A percentile compares a stretch with the other conserved stretches of the same genome.
These are phyloP conservation scores for Pseudomyrmex dendroicus DNA, from an alignment of 1,140 invertebrate genomes.

Conservation along the genomic window DNA sequence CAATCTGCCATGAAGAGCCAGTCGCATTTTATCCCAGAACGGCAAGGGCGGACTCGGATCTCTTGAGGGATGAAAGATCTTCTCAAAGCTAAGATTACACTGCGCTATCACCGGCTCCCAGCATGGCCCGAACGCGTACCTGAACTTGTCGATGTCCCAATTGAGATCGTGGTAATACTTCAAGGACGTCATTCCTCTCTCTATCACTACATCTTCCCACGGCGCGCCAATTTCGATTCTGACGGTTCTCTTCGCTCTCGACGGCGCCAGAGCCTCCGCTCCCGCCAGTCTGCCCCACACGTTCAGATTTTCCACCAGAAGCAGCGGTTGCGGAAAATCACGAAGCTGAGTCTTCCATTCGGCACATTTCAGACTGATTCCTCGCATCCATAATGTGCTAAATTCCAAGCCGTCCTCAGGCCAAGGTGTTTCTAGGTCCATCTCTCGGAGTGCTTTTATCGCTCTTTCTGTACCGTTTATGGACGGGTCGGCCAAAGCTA, in stretches of 20 bases:
- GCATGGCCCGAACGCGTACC: slow-evolving; percentile 98
- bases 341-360: slow-evolving; percentile 95
- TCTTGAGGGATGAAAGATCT: slow-evolving; percentile 93
- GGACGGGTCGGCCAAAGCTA: slow-evolving; percentile 94
- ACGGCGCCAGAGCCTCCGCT: slow-evolving; percentile 94
- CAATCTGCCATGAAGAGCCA: slow-evolving; percentile 96
- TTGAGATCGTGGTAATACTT: slow-evolving; percentile 99
- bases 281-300: slow-evolving; percentile 96
- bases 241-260: slow-evolving; percentile 90
- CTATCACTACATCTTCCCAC: slow-evolving; percentile 90
- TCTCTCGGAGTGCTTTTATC: slow-evolving; percentile 89
- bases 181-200: slow-evolving; percentile 95
- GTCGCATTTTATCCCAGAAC: slow-evolving; percentile 98
- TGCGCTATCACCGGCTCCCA: slow-evolving; percentile 99
- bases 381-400: slow-evolving; percentile 96
- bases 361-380: slow-evolving; percentile 91
- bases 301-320: slow-evolving; percentile 92
- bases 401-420: slow-evolving; percentile 96
- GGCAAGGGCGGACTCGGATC: slow-evolving; percentile 97
- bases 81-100: slow-evolving; percentile 96
- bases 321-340: slow-evolving; percentile 97
- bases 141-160: slow-evolving; percentile 94
- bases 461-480: slow-evolving; percentile 94
- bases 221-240: slow-evolving; percentile 90
- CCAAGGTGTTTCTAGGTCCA: slow-evolving; percentile 95